Evolutionary conservation across 1,140 invertebrate genomes (phyloP), one percentile per base, ranked within the genome.

Genomic region (Papilio helenus): DNA sequence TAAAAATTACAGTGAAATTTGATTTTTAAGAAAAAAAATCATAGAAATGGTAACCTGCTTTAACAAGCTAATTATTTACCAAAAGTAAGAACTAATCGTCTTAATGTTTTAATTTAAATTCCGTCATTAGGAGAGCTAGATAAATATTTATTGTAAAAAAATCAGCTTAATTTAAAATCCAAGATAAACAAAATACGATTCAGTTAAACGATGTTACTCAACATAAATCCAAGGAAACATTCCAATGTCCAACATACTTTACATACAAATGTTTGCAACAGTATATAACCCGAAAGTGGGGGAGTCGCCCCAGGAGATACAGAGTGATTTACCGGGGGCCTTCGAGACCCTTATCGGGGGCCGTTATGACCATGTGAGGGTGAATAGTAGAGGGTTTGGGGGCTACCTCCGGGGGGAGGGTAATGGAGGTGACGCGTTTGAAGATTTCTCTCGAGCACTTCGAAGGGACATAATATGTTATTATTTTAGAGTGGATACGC

Each of bases 361-460:
- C 88, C 91, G 92, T 94, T 94, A 94, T 94, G 92, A 94, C 92
- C 92, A 94, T 94, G 90, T 94, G 91, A 93, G 92, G 90, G 90
- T 88, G 90, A 87, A 91, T 90, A 87, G 88, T 90, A 87, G 82
- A 85, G 84, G 85, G 85, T 84, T 81, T 68, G 73, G 80, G 81
- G 77, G 79, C 79, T 79, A 80, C 80, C 74, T 77, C 65, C 51
- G 55, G 80, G 85, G 84, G 68, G 72, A 80, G 85, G 84, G 87
- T 86, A 84, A 85, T 84, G 84, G 88, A 84, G 87, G 83, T 65
- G 83, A 83, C 73, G 72, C 84, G 84, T 84, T 87, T 83, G 81
- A 87, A 88, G 87, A 86, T 85, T 84, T 82, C 83, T 85, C 86
- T 80, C 85, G 81, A 84, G 83, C 84, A 87, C 88, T 89, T 90